Conservation (phyloP, 1,140 invertebrate species). For the Trichonephila clavata region DNA sequence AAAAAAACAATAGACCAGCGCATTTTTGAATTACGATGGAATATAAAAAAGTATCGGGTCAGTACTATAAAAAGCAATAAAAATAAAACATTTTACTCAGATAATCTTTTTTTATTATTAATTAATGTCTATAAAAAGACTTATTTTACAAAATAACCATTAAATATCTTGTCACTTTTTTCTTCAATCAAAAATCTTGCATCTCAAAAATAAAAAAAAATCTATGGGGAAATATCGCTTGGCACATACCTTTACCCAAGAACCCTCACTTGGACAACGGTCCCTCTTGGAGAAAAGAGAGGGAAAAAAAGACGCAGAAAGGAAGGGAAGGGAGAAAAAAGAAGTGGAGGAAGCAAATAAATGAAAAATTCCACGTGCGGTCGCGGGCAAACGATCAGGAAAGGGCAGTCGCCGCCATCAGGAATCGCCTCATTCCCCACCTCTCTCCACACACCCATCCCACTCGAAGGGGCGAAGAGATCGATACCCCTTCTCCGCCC, state of each 20-base stretch:
- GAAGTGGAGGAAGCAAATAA: background rate
- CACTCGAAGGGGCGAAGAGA: background rate
- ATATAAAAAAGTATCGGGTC: too few species aligned
- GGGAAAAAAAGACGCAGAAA: background rate
- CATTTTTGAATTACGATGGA: too few species aligned
- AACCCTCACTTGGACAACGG: background rate
- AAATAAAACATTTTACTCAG: too few species aligned
- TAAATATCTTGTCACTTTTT: background rate
- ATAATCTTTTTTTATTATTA: too few species aligned
- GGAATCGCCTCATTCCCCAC: background rate
- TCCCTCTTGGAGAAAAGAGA: background rate
- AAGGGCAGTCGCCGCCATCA: constrained; percentile 6
- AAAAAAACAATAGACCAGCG: too few species aligned
- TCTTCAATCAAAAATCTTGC: background rate
- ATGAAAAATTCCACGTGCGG: constrained; percentile 17
- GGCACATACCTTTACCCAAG: background rate
- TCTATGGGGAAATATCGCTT: background rate
- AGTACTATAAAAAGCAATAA: too few species aligned
- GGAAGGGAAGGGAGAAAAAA: background rate
- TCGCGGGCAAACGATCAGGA: constrained; percentile 22
- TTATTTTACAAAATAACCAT: too few species aligned
- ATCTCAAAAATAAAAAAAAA: background rate
- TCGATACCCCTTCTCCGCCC: constrained; percentile 18
- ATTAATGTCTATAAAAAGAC: too few species aligned
- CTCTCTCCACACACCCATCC: background rate